Conservation (phyloP, 2,888 invertebrate genomes). For the Priocnemis perturbator region DNA sequence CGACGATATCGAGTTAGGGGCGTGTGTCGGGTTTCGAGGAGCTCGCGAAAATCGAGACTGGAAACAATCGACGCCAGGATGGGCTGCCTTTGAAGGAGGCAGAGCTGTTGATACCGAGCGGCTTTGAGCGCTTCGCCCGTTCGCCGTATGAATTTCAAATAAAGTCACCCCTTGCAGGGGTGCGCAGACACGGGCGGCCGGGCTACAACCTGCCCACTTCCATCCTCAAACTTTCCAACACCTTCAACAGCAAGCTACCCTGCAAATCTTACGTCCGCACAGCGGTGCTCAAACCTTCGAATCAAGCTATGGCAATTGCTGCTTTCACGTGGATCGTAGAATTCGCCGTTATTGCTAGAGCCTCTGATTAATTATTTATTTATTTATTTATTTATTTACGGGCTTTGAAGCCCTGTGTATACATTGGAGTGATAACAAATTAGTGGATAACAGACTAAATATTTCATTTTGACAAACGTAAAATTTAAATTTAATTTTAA, state of each 20-base stretch:
- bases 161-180: conserved; percentile 47
- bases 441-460: no score
- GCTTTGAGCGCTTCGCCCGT: conserved; percentile 52
- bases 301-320: no score
- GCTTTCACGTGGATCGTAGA: no score
- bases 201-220: conserved; percentile 26
- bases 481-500: no score
- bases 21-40: conserved; percentile 28
- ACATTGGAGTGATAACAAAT: no score
- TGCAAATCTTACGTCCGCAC: conserved; percentile 45
- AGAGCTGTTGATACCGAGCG: conserved; percentile 58
- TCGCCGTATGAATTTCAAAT: conserved; percentile 63
- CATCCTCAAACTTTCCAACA: conserved; percentile 19
- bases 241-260: not conserved
- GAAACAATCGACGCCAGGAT: conserved; percentile 53
- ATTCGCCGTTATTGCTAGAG: no score
- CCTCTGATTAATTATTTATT: no score
- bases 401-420: no score
- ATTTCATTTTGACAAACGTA: no score
- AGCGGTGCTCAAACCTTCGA: conserved; percentile 29
- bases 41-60: conserved; percentile 40
- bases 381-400: no score
- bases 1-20: conserved; percentile 20
- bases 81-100: conserved; percentile 58
- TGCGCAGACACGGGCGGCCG: conserved; percentile 24